Conservation (phyloP, 2,888 invertebrate species). For the Ganaspis brasiliensis region DNA sequence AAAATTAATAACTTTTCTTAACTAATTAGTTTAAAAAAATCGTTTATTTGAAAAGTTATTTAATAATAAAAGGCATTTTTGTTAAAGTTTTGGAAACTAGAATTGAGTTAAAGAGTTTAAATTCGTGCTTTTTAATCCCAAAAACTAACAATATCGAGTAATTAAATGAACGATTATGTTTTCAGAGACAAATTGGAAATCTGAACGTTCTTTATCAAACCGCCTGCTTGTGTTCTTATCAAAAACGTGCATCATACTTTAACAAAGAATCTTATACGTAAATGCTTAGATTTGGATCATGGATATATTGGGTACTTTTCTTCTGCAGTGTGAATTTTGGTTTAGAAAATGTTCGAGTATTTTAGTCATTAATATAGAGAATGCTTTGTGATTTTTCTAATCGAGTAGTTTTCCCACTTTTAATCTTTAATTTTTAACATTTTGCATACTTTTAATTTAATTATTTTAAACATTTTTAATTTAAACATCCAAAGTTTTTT, state of each 20-base stretch:
- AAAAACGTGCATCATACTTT: conserved; percentile 75
- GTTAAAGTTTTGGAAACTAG: too few species aligned
- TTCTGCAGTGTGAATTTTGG: conserved; percentile 19
- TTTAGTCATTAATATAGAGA: too few species aligned
- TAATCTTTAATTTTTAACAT: too few species aligned
- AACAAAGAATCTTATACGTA: conserved; percentile 56
- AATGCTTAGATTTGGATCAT: conserved; percentile 50
- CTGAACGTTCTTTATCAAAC: conserved; percentile 71
- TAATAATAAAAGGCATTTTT: too few species aligned
- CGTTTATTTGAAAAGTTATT: too few species aligned
- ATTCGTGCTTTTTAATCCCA: not conserved
- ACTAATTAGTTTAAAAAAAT: too few species aligned
- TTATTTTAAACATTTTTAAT: too few species aligned
- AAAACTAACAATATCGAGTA: conserved; percentile 30
- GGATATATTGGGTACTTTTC: conserved; percentile 44
- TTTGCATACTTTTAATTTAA: too few species aligned
- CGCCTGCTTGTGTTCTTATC: conserved; percentile 73
- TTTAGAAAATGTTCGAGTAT: not conserved
- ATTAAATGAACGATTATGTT: conserved; percentile 45
- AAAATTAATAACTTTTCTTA: too few species aligned
- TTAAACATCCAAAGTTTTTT: too few species aligned
- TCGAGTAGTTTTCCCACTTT: not conserved
- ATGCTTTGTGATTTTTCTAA: conserved; percentile 14
- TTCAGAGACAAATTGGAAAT: conserved; percentile 72
- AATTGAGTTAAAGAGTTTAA: not conserved